Percentiles rank a stretch among this genome's conserved stretches.
phyloP scores from a whole-genome alignment of 2,797 vertebrate species.

The Argyrosomus regius region DNA sequence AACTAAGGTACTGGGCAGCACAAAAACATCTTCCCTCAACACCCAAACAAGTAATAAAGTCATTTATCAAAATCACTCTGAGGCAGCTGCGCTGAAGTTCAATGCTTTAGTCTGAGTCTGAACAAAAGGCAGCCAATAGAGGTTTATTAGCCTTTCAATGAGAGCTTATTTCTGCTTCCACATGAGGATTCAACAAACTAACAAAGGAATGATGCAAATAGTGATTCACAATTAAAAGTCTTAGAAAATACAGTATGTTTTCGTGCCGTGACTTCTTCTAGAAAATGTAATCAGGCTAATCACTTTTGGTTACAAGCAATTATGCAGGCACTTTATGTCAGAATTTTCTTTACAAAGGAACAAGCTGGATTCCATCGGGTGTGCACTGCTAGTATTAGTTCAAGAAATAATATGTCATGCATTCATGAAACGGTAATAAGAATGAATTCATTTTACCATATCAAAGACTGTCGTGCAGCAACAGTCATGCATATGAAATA shows the following conservation, averaged over 20 bases:
- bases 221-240: constrained; percentile 20
- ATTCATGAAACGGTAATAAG: constrained; percentile 34
- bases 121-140: constrained; percentile 49
- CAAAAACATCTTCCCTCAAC: constrained; percentile 69
- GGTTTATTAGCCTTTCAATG: constrained; percentile 45
- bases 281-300: constrained; percentile 1
- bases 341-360: constrained; percentile 3
- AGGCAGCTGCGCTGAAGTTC: constrained; percentile 51
- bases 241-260: not conserved
- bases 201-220: constrained; percentile 13
- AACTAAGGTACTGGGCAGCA: constrained; percentile 64
- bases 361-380: not conserved
- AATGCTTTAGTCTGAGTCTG: constrained; percentile 30
- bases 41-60: constrained; percentile 75
- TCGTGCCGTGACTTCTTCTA: not conserved
- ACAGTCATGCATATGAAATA: constrained; percentile 32
- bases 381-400: not conserved
- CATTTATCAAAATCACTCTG: constrained; percentile 77
- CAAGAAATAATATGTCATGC: constrained; percentile 15
- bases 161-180: constrained; percentile 47
- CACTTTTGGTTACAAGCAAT: constrained; percentile 3
- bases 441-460: constrained; percentile 22
- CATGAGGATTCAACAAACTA: constrained; percentile 10
- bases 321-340: not conserved
- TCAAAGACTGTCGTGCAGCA: constrained; percentile 8